Base-by-base conservation (phyloP, 1,140 invertebrate species). In the Drosophila cardini region DNA sequence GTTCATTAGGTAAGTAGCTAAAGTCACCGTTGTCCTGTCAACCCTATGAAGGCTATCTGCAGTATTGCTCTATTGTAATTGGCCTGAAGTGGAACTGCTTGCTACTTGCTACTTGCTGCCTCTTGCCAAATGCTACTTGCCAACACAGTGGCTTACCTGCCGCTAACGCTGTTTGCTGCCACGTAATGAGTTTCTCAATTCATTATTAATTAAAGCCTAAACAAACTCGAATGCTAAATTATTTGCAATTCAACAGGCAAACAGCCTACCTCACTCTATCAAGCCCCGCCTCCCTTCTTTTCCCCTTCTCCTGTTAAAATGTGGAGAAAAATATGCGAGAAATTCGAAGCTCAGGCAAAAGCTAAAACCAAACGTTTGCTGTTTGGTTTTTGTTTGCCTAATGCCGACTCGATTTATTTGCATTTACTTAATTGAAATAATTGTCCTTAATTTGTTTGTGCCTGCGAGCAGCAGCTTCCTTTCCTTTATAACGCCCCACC, bases 131-230 rank as follows among this genome's bases (percentile, higher is more conserved):
- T 48, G 42, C 6, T 42, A 7, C 60, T 34, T 65, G 45, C 61
- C 9, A n/a, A 15, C 10, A 30, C 26, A n/a, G 38, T 10, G 6
- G 16, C 30, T 34, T 26, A 26, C 32, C 55, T 40, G 38, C 38
- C 6, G 11, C 11, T n/a, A 4, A 18, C 11, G 15, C 32, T 87
- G 84, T 87, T 89, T 87, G 77, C 80, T 76, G 70, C 72, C 53
- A 55, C 77, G 77, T 89, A 89, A 89, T 89, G 85, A 89, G 85
- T 89, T 89, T 89, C 84, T 75, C 84, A 80, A 89, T 87, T 89
- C 85, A 89, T 89, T 89, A 89, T 89, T 89, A 90, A 89, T 89
- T 89, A 90, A 89, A 89, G 80, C 84, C 84, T 89, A 89, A 89
- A 80, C 79, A 89, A 89, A 89, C 84, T 80, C 62, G 4, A 53